Percentiles rank a stretch among this genome's conserved stretches.
Conservation (phyloP, 1,140 invertebrate species). For the Chrysoperla carnea region DNA sequence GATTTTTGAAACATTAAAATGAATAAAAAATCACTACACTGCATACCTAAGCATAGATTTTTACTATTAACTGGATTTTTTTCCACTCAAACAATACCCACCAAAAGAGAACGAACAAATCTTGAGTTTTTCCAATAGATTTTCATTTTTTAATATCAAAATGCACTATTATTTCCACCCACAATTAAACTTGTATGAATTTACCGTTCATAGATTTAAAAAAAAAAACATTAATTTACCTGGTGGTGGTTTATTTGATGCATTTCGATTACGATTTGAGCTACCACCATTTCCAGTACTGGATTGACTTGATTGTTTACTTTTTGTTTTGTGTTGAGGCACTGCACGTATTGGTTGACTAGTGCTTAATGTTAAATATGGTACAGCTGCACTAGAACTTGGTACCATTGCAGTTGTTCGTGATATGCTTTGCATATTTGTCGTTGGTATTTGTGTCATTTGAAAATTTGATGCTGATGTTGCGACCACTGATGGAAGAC, state of each 20-base stretch:
- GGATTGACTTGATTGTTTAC: slow-evolving; percentile 4
- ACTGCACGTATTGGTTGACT: slow-evolving; percentile 25
- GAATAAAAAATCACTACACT: too few species aligned
- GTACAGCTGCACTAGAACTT: slow-evolving; percentile 24
- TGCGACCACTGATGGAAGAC: slow-evolving; percentile 23
- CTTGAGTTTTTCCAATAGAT: too few species aligned
- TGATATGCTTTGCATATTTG: slow-evolving; percentile 13
- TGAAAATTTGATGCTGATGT: slow-evolving; percentile 3
- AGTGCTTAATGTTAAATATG: slow-evolving; percentile 29
- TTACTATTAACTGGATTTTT: too few species aligned
- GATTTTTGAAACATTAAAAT: too few species aligned
- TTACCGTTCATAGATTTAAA: too few species aligned
- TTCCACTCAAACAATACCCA: too few species aligned
- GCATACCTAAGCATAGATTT: too few species aligned
- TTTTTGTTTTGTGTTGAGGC: slow-evolving; percentile 20
- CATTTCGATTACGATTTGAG: slow-evolving; percentile 24
- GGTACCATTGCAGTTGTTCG: slow-evolving; percentile 17
- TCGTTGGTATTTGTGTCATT: slow-evolving; percentile 17
- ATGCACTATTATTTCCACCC: too few species aligned
- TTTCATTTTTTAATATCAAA: too few species aligned
- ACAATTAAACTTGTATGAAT: too few species aligned
- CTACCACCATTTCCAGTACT: not conserved
- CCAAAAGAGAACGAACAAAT: too few species aligned
- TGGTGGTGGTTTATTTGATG: slow-evolving; percentile 55
- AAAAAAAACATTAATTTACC: too few species aligned